Percentiles rank a stretch among this genome's conserved stretches.
phyloP scores from a whole-genome alignment of 2,888 invertebrate genomes.

The Agonopterix heracliana region DNA sequence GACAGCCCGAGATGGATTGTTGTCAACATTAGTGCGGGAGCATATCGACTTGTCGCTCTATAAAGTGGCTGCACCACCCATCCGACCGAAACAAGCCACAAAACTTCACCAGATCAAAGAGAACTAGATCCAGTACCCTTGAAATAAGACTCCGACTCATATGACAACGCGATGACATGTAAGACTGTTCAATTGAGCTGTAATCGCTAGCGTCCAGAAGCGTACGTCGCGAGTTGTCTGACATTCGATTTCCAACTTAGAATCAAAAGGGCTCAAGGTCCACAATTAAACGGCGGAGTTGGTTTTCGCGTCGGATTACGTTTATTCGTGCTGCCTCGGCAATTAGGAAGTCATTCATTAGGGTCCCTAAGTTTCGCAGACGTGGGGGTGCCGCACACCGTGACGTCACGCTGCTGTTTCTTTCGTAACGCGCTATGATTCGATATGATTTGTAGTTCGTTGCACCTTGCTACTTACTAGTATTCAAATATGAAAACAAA shows the following conservation, averaged over 20 bases:
- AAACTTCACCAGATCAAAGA: conserved; percentile 10
- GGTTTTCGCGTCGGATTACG: conserved; percentile 63
- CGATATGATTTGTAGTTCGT: conserved; percentile 36
- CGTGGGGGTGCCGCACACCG: conserved; percentile 67
- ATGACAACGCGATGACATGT: conserved; percentile 25
- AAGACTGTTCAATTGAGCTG: conserved; percentile 37
- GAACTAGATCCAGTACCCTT: conserved; percentile 28
- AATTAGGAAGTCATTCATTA: conserved; percentile 77
- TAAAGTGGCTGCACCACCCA: conserved; percentile 27
- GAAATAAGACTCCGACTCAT: conserved; percentile 44
- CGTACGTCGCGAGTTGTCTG: conserved; percentile 52
- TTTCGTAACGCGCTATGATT: conserved; percentile 45
- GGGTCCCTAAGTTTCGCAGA: conserved; percentile 75
- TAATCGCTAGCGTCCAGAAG: conserved; percentile 49
- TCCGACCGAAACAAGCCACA: conserved; percentile 3
- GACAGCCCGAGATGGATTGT: conserved; percentile 71
- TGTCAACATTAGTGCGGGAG: conserved; percentile 72
- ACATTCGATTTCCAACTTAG: conserved; percentile 65
- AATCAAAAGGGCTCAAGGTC: conserved; percentile 59
- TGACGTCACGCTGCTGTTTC: conserved; percentile 54
- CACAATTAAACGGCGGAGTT: conserved; percentile 57
- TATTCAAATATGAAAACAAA: conserved; percentile 43
- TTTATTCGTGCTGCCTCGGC: conserved; percentile 69
- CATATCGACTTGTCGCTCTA: conserved; percentile 64
- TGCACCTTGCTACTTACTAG: conserved; percentile 28